Evolutionary conservation across 2,113 vertebrate species (phyloP), one percentile per base, ranked within the genome.

Genomic region (Lophius piscatorius): DNA sequence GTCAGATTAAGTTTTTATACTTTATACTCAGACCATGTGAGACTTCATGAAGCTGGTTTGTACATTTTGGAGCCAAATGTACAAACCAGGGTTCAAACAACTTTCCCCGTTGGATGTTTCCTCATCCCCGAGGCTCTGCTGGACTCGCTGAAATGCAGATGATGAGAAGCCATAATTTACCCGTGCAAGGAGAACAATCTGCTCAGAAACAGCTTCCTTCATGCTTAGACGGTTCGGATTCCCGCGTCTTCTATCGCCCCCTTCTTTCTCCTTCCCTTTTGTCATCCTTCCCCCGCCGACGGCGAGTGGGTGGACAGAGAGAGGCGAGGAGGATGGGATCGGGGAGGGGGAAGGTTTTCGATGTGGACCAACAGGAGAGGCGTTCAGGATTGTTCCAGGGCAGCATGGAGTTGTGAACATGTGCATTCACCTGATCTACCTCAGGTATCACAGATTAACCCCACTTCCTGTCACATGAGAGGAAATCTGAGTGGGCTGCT

Each of bases 241-340:
- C 36, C 42, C 21, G 50, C 7, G 16, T 24, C 10, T 6, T 29
- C 11, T 22, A 9, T 28, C 21, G 40, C 44, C 16, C 12, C 17
- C 33, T n/a, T 6, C 36, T 36, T 34, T 45, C 23, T 38, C 24
- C 20, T 22, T 11, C 45, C 2, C 38, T 23, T 44, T 35, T 50
- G 63, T 49, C 56, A 34, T 22, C 0, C 21, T 57, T 44, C 46
- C 52, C 51, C 48, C 20, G 36, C 34, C 48, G 46, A 50, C 29
- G 28, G 58, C 28, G 66, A 71, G 71, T 67, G 57, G 77, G 77
- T 1, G 47, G 45, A 58, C 29, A 45, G 26, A 36, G 41, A 63
- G 26, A n/a, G n/a, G 62, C 38, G 12, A 49, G 52, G 38, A 50
- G 42, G 58, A 72, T 75, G 23, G 54, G 54, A 80, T 52, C 58